Conservation (phyloP, 2,888 invertebrate species). For the Silvanus unidentatus region DNA sequence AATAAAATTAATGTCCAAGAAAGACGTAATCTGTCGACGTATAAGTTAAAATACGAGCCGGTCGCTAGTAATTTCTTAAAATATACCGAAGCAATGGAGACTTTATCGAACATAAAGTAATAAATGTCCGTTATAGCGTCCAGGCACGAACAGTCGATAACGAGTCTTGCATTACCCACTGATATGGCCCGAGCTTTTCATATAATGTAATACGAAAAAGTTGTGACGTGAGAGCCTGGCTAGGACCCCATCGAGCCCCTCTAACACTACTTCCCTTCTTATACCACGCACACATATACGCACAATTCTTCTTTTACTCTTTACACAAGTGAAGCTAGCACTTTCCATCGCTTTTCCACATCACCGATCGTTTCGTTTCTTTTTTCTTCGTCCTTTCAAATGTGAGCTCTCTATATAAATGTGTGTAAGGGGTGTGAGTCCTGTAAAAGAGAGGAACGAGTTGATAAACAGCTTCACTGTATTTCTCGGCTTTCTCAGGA, state of each 20-base stretch:
- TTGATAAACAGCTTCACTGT: conserved; percentile 31
- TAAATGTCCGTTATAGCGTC: conserved; percentile 43
- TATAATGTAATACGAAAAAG: conserved; percentile 12
- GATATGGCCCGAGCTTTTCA: conserved; percentile 22
- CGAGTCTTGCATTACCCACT: conserved; percentile 33
- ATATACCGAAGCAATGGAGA: conserved; percentile 37
- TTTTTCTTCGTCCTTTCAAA: conserved; percentile 1
- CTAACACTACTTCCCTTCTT: neutral
- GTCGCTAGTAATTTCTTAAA: conserved; percentile 42
- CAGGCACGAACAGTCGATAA: conserved; percentile 42
- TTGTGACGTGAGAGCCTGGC: neutral
- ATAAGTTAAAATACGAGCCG: conserved; percentile 12
- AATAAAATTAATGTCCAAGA: conserved; percentile 30
- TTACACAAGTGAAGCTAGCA: conserved; percentile 10
- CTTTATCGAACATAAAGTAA: conserved; percentile 43
- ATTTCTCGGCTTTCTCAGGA: conserved; percentile 30
- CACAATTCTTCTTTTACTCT: conserved; percentile 9
- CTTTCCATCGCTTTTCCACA: conserved; percentile 15
- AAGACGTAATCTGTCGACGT: conserved; percentile 29
- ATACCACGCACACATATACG: neutral
- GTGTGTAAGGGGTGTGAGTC: no score
- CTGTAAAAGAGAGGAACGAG: conserved; percentile 15
- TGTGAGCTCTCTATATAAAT: no score
- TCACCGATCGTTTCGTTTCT: conserved; percentile 11
- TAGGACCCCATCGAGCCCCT: neutral